phyloP scores from a whole-genome alignment of 2,113 vertebrate genomes.

The Epinephelus fuscoguttatus region DNA sequence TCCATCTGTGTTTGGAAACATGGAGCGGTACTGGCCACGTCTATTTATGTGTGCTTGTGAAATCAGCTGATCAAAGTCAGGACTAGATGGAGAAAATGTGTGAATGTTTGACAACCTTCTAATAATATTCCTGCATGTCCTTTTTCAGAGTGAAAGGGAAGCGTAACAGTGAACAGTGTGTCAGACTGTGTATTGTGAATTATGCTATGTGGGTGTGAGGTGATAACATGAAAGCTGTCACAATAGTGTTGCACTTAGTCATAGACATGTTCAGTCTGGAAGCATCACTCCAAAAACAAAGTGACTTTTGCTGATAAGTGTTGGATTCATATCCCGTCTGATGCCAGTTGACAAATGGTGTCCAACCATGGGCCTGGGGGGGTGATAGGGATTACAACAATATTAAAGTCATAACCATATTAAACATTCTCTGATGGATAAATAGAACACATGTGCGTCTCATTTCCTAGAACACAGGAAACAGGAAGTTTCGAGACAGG shows the following conservation, averaged over 20 bases:
- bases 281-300: background rate
- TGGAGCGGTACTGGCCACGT: background rate
- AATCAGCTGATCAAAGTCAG: slow-evolving; percentile 37
- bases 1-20: slow-evolving; percentile 19
- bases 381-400: background rate
- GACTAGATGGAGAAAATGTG: slow-evolving; percentile 4
- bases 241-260: background rate
- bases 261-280: background rate
- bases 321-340: slow-evolving; percentile 45
- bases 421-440: slow-evolving; percentile 37
- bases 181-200: background rate
- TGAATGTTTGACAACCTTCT: background rate
- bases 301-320: background rate
- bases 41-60: slow-evolving; percentile 29
- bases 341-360: background rate
- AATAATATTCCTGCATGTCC: background rate
- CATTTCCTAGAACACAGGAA: slow-evolving; percentile 71
- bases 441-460: slow-evolving; percentile 55
- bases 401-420: slow-evolving; percentile 31
- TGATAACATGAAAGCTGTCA: background rate
- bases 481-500: slow-evolving; percentile 57
- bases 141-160: background rate
- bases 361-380: background rate
- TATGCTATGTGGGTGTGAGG: background rate
- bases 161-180: background rate